Conservation (phyloP, 2,797 vertebrate genomes). For the Danio tinwini region DNA sequence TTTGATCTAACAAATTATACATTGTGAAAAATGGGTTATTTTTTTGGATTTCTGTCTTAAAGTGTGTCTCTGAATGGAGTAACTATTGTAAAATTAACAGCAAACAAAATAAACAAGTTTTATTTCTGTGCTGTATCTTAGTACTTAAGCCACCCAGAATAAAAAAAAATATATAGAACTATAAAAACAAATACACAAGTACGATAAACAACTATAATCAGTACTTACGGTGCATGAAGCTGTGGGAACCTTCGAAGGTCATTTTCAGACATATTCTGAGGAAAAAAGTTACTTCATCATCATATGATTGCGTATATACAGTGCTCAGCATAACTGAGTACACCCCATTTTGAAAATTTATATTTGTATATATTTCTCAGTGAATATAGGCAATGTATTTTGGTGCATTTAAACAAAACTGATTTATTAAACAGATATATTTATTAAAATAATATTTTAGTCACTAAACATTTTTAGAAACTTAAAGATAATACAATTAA, state of each 20-base stretch:
- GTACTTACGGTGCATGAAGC: constrained; percentile 89
- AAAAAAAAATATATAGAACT: not conserved
- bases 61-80: not conserved
- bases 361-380: too few species aligned
- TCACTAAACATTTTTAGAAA: too few species aligned
- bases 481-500: too few species aligned
- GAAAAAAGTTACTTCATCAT: constrained; percentile 40
- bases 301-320: not conserved
- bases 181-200: not conserved
- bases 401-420: too few species aligned
- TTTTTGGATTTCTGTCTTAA: too few species aligned
- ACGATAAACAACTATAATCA: not conserved
- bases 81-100: not conserved
- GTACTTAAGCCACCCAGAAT: not conserved
- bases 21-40: too few species aligned
- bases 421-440: too few species aligned
- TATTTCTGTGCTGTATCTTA: not conserved
- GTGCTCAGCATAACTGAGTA: too few species aligned
- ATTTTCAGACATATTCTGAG: constrained; percentile 90
- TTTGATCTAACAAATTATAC: too few species aligned
- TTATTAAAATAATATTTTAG: too few species aligned
- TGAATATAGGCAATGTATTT: too few species aligned
- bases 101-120: not conserved
- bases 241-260: constrained; percentile 95
- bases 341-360: too few species aligned